Percentiles rank a stretch among this genome's conserved stretches.
phyloP scores from a whole-genome alignment of 1,140 invertebrate species.

The Chrysopa pallens region DNA sequence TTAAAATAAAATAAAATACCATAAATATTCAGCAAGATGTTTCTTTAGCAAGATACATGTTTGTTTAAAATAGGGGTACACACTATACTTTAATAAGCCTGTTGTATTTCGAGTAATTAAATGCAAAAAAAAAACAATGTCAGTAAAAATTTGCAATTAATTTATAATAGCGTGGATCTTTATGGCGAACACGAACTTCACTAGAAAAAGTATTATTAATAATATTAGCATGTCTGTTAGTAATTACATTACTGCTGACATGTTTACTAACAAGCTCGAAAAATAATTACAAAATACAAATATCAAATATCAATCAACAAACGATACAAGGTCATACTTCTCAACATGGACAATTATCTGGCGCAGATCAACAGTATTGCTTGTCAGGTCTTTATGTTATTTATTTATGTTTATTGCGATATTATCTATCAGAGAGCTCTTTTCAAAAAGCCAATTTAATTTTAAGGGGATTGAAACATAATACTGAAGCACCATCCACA shows the following conservation, averaged over 20 bases:
- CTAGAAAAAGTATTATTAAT: constrained; percentile 30
- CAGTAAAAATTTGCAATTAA: neutral
- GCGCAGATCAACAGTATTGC: neutral
- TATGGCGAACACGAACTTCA: constrained; percentile 30
- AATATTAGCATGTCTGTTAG: constrained; percentile 20
- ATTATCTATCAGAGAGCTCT: too few species aligned
- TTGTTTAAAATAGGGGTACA: too few species aligned
- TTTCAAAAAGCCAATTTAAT: too few species aligned
- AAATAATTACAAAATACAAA: constrained; percentile 9
- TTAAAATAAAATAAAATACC: too few species aligned
- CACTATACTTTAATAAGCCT: too few species aligned
- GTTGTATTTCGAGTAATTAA: too few species aligned
- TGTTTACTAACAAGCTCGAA: constrained; percentile 17
- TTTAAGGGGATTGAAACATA: too few species aligned
- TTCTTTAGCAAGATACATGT: too few species aligned
- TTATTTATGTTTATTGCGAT: too few species aligned
- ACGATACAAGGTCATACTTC: constrained; percentile 13
- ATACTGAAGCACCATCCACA: too few species aligned
- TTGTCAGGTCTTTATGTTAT: neutral
- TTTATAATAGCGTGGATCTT: constrained; percentile 16
- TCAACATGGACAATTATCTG: constrained; percentile 6
- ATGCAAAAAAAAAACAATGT: too few species aligned
- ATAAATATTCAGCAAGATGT: too few species aligned
- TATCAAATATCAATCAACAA: neutral
- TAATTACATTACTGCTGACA: constrained; percentile 21